A percentile compares a stretch with the other conserved stretches of the same genome.
Conservation (phyloP, 2,797 vertebrate genomes). For the Arctocebus calabarensis region DNA sequence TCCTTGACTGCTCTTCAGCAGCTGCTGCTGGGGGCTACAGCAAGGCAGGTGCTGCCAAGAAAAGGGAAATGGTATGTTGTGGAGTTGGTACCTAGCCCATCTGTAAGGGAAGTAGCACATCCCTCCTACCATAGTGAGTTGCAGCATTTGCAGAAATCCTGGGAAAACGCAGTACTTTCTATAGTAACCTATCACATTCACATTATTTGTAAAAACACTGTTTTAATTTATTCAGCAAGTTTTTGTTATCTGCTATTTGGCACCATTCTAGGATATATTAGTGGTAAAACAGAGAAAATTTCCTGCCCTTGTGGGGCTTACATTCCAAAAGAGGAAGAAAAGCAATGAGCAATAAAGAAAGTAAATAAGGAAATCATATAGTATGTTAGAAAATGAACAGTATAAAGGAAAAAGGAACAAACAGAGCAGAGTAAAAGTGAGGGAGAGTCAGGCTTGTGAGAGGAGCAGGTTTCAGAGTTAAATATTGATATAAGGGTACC, state of each 20-base stretch:
- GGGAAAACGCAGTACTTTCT: background rate
- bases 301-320: background rate
- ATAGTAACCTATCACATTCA: background rate
- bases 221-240: background rate
- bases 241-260: background rate
- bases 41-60: background rate
- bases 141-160: background rate
- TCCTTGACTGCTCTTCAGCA: background rate
- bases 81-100: background rate
- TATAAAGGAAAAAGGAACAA: background rate
- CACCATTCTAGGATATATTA: background rate
- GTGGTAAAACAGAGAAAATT: background rate
- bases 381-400: constrained; percentile 2
- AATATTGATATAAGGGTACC: background rate
- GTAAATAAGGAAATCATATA: background rate
- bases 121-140: background rate
- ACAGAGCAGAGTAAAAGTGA: background rate
- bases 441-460: background rate
- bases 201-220: background rate
- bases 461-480: background rate
- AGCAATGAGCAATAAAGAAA: background rate
- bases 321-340: background rate
- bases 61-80: background rate
- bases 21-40: background rate
- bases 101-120: background rate